Evolutionary conservation across 1,140 invertebrate genomes (phyloP).

Genomic region (Sipha flava): DNA sequence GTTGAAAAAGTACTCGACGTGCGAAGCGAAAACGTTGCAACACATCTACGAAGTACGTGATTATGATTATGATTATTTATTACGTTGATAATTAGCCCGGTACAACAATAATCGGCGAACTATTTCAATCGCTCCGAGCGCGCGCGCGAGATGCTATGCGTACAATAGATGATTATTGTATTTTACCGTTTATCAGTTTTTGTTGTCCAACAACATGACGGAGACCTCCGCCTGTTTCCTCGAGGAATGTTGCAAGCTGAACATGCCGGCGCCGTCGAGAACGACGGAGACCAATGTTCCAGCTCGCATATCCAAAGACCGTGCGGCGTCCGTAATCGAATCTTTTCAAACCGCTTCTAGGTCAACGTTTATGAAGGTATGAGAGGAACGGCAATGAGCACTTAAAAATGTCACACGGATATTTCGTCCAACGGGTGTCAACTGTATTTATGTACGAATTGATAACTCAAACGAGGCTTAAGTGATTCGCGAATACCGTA

Average conservation of each 20-base stretch:
- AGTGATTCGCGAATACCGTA: too few species aligned
- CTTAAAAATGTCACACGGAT: too few species aligned
- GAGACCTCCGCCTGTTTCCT: conserved; percentile 7
- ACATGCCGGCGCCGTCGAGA: not conserved
- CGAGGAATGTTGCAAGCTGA: not conserved
- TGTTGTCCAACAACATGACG: conserved; percentile 8
- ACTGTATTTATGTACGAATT: too few species aligned
- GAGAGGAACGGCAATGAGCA: not conserved
- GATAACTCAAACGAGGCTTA: too few species aligned
- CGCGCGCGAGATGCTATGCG: too few species aligned
- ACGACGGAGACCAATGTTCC: not conserved
- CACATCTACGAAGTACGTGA: conserved; percentile 17
- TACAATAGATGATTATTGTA: too few species aligned
- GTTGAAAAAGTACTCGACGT: not conserved
- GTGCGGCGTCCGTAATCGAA: not conserved
- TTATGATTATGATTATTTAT: not conserved
- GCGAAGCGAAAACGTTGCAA: not conserved
- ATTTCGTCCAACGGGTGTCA: too few species aligned
- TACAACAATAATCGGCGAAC: too few species aligned
- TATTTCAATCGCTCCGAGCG: too few species aligned
- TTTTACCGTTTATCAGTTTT: not conserved
- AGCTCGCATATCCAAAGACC: not conserved
- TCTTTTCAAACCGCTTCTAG: not conserved
- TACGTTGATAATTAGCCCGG: too few species aligned
- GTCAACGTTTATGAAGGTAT: not conserved